Conservation (phyloP, 2,113 vertebrate genomes). For the Anhinga anhinga region DNA sequence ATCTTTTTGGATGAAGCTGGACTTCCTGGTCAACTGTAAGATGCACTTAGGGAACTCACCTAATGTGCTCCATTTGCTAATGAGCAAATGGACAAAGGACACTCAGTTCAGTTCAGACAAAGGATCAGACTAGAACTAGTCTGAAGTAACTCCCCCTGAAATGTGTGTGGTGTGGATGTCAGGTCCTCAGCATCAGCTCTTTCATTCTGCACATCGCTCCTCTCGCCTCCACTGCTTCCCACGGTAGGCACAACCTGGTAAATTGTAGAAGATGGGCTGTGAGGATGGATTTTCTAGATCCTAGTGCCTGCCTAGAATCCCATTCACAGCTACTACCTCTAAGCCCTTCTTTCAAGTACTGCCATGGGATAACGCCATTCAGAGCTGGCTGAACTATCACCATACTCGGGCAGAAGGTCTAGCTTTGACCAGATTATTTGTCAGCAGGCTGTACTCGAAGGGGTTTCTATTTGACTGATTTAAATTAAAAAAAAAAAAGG, state of each 20-base stretch:
- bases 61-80: background rate
- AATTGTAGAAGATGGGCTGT: background rate
- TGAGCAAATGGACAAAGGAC: too few species aligned
- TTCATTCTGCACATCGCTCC: background rate
- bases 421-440: background rate
- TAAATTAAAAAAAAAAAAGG: background rate
- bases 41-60: background rate
- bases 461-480: background rate
- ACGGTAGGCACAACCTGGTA: background rate
- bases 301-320: background rate
- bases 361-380: background rate
- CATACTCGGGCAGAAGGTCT: background rate
- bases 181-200: background rate
- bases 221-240: background rate
- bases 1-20: background rate
- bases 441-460: background rate
- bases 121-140: background rate
- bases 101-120: background rate
- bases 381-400: background rate
- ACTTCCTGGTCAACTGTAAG: background rate
- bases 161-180: background rate
- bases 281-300: background rate
- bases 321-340: background rate
- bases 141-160: background rate
- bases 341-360: background rate